These are phyloP conservation scores for Montipora capitata DNA, from an alignment of 92 coral and sea anemone genomes.

Conservation along the genomic window DNA sequence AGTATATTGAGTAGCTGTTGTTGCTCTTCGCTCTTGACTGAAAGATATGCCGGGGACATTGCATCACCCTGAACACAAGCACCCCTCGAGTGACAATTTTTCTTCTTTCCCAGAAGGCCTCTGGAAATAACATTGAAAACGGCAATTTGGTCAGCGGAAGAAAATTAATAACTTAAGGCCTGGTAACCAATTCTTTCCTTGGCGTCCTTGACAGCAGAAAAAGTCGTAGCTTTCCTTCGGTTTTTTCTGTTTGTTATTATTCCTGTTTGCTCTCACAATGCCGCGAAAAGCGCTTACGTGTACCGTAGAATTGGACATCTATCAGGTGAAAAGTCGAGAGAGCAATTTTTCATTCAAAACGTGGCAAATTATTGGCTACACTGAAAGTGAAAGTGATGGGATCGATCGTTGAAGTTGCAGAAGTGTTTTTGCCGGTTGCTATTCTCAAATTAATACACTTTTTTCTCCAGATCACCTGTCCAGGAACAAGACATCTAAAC, in stretches of 20 bases:
- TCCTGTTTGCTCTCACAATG: constrained; percentile 58
- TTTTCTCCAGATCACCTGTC: constrained; percentile 88
- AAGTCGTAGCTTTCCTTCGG: not conserved
- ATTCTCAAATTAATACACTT: constrained; percentile 6
- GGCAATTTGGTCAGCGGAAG: constrained; percentile 32
- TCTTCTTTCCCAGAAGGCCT: not conserved
- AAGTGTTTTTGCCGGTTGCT: not conserved
- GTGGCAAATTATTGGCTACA: not conserved
- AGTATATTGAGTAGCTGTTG: not conserved
- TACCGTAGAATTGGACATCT: constrained; percentile 89
- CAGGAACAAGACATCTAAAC: constrained; percentile 95
- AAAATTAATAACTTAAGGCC: not conserved
- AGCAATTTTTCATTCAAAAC: not conserved
- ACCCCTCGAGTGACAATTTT: not conserved
- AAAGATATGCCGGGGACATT: too few species aligned
- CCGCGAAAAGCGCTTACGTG: constrained; percentile 93
- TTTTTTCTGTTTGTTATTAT: constrained; percentile 16
- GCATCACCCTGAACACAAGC: not conserved
- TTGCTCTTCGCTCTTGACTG: too few species aligned
- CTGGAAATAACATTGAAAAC: not conserved
- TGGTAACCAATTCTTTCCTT: constrained; percentile 4
- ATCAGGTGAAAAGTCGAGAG: constrained; percentile 78
- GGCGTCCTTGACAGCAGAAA: constrained; percentile 46
- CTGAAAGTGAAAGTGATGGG: not conserved
- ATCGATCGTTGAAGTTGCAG: not conserved